These are phyloP conservation scores for Halocynthia roretzi DNA, from an alignment of 23 tunicate genomes.

Conservation along the genomic window DNA sequence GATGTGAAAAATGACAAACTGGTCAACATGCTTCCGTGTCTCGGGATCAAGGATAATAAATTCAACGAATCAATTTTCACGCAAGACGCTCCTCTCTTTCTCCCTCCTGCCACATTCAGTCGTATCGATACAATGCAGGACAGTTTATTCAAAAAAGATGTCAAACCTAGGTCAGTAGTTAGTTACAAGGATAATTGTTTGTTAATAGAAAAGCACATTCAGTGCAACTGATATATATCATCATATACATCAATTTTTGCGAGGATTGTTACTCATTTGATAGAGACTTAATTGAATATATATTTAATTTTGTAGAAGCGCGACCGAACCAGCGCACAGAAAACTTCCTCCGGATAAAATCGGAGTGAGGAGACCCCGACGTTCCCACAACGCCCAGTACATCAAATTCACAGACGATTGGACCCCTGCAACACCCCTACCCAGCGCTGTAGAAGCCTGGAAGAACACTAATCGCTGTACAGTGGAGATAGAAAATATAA, in stretches of 20 bases:
- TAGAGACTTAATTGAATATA: no score
- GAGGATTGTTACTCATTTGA: no score
- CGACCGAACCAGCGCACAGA: not conserved
- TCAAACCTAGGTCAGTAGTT: not conserved
- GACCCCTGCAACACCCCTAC: conserved; percentile 18
- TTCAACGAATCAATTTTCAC: conserved; percentile 19
- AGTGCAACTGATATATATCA: no score
- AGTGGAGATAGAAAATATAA: not conserved
- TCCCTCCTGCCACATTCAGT: conserved; percentile 72
- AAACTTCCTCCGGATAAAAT: conserved; percentile 11
- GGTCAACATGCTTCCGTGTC: conserved; percentile 32
- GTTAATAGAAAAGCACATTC: no score
- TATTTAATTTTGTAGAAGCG: no score
- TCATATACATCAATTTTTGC: no score
- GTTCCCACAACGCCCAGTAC: conserved; percentile 27
- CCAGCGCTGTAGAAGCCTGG: conserved; percentile 12
- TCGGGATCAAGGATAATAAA: conserved; percentile 17
- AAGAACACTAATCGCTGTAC: not conserved
- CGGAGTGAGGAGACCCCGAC: conserved; percentile 14
- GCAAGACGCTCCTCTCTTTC: conserved; percentile 43
- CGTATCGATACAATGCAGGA: conserved; percentile 49
- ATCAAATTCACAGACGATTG: conserved; percentile 29
- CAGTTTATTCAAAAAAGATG: conserved; percentile 36
- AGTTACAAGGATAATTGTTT: no score
- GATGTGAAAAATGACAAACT: conserved; percentile 24